phyloP scores from a whole-genome alignment of 2,888 invertebrate species.

The Pyrocoelia pectoralis region DNA sequence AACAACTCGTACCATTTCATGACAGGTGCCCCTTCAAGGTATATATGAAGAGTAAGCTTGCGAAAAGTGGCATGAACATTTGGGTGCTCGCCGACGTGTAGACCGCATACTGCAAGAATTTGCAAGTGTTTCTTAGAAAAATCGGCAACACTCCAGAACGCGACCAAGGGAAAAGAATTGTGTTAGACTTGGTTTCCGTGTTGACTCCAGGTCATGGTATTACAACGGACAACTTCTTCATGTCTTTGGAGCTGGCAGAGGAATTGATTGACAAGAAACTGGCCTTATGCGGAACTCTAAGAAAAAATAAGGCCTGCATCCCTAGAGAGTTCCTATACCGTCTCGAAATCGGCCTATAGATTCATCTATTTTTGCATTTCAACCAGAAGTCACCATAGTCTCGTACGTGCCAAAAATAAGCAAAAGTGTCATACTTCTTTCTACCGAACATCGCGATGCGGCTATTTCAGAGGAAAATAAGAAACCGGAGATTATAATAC shows the following conservation, averaged over 20 bases:
- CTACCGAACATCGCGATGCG: no score
- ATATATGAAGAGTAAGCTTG: not conserved
- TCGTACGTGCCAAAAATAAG: conserved; percentile 2
- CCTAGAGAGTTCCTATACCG: not conserved
- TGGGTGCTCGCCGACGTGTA: not conserved
- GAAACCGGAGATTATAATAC: no score
- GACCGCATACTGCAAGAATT: no score
- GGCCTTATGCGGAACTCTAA: no score
- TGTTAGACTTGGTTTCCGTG: not conserved
- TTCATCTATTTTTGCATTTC: not conserved
- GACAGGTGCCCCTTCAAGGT: not conserved
- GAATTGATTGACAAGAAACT: no score
- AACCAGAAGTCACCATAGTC: not conserved
- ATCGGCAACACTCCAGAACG: no score
- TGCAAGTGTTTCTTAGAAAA: no score
- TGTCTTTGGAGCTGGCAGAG: not conserved
- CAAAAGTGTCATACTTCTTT: no score
- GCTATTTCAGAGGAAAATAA: no score
- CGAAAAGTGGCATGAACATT: not conserved
- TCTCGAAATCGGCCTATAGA: no score
- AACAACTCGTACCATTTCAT: not conserved
- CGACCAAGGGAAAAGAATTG: not conserved
- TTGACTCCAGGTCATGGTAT: not conserved
- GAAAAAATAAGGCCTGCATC: no score
- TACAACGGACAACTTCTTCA: not conserved